phyloP scores from a whole-genome alignment of 2,113 vertebrate genomes.

The Pyrgilauda ruficollis region DNA sequence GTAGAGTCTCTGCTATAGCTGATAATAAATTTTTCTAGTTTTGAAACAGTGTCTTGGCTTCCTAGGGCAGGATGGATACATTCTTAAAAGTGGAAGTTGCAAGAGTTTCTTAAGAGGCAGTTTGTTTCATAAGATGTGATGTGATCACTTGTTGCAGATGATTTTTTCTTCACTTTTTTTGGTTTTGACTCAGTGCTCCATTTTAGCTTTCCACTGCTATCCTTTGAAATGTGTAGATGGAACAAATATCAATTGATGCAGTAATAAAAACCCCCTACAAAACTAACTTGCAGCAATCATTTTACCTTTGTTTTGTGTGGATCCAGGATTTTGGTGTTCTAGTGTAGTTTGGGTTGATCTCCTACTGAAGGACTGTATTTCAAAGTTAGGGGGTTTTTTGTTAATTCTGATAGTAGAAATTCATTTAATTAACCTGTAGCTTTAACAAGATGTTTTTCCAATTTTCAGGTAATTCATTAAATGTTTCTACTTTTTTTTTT shows the following conservation, averaged over 20 bases:
- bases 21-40: not conserved
- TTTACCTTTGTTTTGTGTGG: not conserved
- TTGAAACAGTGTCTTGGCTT: not conserved
- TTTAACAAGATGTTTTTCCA: not conserved
- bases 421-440: not conserved
- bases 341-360: not conserved
- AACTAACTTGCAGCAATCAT: not conserved
- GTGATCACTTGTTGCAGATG: not conserved
- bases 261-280: fast-evolving
- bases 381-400: not conserved
- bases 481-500: slow-evolving; percentile 40
- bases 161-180: not conserved
- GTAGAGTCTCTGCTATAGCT: not conserved
- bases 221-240: not conserved
- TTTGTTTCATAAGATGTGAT: slow-evolving; percentile 18
- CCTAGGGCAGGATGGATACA: not conserved
- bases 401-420: not conserved
- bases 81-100: slow-evolving; percentile 30
- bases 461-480: slow-evolving; percentile 41
- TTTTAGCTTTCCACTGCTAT: not conserved
- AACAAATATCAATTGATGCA: not conserved
- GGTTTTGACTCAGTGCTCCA: not conserved
- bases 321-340: not conserved
- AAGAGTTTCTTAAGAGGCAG: slow-evolving; percentile 32
- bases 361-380: not conserved